Conservation (phyloP, 2,888 invertebrate species). For the Sipha maydis region DNA sequence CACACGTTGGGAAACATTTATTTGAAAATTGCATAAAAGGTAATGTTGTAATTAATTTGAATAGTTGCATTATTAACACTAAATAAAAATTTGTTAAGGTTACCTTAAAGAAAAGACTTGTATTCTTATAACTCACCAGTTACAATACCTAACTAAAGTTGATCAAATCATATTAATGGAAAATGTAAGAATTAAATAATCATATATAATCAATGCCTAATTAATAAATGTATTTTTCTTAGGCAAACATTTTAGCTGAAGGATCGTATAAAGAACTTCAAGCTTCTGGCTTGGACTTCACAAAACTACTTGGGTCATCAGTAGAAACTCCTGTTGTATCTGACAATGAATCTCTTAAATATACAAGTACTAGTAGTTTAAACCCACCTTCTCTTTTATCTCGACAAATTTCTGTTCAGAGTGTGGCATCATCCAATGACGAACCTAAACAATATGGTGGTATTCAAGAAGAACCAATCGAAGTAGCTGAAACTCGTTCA, state of each 20-base stretch:
- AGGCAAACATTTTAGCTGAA: conserved; percentile 70
- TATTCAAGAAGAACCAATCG: conserved; percentile 62
- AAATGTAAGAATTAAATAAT: conserved; percentile 67
- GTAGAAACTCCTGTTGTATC: conserved; percentile 70
- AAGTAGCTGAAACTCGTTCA: conserved; percentile 72
- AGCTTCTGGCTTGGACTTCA: conserved; percentile 81
- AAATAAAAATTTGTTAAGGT: conserved; percentile 66
- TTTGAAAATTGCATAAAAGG: conserved; percentile 70
- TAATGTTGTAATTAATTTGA: conserved; percentile 47
- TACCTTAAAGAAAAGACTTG: conserved; percentile 76
- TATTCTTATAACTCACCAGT: conserved; percentile 84
- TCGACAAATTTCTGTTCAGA: conserved; percentile 64
- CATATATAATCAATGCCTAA: background rate
- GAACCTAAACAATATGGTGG: conserved; percentile 57
- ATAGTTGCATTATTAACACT: background rate
- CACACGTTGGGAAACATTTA: conserved; percentile 70
- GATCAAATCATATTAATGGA: conserved; percentile 71
- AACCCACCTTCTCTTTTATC: conserved; percentile 36
- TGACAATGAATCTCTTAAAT: conserved; percentile 62
- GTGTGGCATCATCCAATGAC: conserved; percentile 65
- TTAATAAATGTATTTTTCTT: conserved; percentile 59
- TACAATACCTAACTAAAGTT: conserved; percentile 79
- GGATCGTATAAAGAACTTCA: conserved; percentile 78
- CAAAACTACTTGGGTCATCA: conserved; percentile 73
- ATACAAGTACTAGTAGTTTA: conserved; percentile 58